Conservation (phyloP, 2,113 vertebrate genomes). For the Blennius ocellaris region DNA sequence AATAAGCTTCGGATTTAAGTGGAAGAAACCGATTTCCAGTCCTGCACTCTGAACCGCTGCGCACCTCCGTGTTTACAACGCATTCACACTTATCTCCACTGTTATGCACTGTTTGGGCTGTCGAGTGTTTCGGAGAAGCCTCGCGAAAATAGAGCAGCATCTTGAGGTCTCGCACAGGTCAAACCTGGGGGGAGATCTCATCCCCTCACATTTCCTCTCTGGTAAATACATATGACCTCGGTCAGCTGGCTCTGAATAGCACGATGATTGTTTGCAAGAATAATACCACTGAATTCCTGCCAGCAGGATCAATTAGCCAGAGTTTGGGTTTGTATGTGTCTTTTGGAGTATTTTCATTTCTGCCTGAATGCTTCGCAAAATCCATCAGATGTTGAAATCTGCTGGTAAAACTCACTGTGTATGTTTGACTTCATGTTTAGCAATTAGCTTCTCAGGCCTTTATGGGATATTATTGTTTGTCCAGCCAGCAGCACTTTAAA, state of each 20-base stretch:
- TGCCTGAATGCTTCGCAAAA: neutral
- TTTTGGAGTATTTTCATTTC: slow-evolving; percentile 4
- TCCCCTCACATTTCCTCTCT: slow-evolving; percentile 43
- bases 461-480: neutral
- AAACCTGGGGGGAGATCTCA: slow-evolving; percentile 32
- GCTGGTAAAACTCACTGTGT: neutral
- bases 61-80: slow-evolving; percentile 6
- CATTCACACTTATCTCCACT: neutral
- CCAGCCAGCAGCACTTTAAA: too few species aligned
- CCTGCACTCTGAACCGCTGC: slow-evolving; percentile 1
- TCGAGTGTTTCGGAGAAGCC: slow-evolving; percentile 5
- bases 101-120: neutral
- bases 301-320: slow-evolving; percentile 43
- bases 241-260: slow-evolving; percentile 41
- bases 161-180: slow-evolving; percentile 40
- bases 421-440: neutral
- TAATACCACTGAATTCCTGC: slow-evolving; percentile 36
- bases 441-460: neutral
- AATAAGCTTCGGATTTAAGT: slow-evolving; percentile 44
- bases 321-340: neutral
- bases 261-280: slow-evolving; percentile 40
- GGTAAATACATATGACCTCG: slow-evolving; percentile 51
- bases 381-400: neutral
- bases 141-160: slow-evolving; percentile 28
- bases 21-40: slow-evolving; percentile 4